Percentiles rank a stretch among this genome's conserved stretches.
Evolutionary conservation across 2,113 vertebrate species (phyloP).

Genomic region (Esox niger): DNA sequence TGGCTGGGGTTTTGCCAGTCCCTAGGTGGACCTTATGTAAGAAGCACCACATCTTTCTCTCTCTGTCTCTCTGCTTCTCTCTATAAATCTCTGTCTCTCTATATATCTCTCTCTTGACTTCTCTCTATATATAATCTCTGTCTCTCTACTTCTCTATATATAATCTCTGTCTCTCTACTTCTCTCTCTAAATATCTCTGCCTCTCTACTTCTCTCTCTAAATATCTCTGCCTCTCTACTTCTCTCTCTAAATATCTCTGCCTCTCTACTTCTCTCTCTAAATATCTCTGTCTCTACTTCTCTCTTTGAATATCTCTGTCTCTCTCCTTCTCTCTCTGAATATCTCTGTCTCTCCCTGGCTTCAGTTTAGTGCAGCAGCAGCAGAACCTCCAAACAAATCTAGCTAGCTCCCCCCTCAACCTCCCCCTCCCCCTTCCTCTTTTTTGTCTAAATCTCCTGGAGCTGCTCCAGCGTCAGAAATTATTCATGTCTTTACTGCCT

Average conservation of each 20-base stretch:
- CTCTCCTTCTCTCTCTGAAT: background rate
- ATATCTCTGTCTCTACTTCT: slow-evolving; percentile 34
- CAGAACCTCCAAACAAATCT: slow-evolving; percentile 51
- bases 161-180: background rate
- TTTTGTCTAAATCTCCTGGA: slow-evolving; percentile 46
- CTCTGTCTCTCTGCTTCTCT: background rate
- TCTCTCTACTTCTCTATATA: background rate
- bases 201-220: background rate
- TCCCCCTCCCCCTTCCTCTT: slow-evolving; percentile 17
- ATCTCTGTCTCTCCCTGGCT: slow-evolving; percentile 43
- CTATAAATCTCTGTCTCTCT: no score
- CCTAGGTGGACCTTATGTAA: no score
- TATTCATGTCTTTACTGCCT: slow-evolving; percentile 64
- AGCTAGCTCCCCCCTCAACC: no score
- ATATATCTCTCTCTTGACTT: background rate
- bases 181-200: background rate
- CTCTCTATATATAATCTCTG: background rate
- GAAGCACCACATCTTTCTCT: background rate
- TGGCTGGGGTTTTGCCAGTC: no score
- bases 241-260: slow-evolving; percentile 16
- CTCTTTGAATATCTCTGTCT: slow-evolving; percentile 25
- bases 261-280: slow-evolving; percentile 2
- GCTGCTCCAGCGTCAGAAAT: slow-evolving; percentile 63
- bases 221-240: background rate
- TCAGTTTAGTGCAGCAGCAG: slow-evolving; percentile 44